phyloP scores from a whole-genome alignment of 2,113 vertebrate genomes.

The Grallaria varia region DNA sequence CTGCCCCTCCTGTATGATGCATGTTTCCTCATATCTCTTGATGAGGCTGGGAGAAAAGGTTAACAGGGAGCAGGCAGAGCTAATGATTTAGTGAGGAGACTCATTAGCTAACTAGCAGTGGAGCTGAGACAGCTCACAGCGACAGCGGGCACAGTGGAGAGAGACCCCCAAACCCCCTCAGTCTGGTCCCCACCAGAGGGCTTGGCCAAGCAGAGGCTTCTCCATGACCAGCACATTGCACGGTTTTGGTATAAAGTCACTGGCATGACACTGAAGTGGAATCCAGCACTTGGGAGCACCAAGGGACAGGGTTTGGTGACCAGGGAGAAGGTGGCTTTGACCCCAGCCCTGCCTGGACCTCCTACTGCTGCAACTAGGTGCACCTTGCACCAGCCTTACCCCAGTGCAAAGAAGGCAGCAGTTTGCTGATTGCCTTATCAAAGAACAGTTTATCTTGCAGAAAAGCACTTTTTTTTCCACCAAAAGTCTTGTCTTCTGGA shows the following conservation, averaged over 20 bases:
- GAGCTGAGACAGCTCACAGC: background rate
- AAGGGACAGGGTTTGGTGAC: background rate
- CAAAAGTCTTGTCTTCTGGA: background rate
- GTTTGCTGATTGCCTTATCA: background rate
- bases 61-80: slow-evolving; percentile 35
- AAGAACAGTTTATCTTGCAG: background rate
- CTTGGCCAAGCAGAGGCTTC: background rate
- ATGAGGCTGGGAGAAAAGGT: slow-evolving; percentile 4
- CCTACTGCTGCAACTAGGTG: background rate
- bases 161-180: background rate
- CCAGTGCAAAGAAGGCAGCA: background rate
- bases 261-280: background rate
- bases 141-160: background rate
- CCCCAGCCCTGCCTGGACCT: background rate
- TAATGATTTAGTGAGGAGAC: slow-evolving; percentile 15
- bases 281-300: background rate
- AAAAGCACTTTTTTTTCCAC: background rate
- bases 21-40: background rate
- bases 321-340: rapidly evolving
- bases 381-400: background rate
- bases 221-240: rapidly evolving
- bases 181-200: background rate
- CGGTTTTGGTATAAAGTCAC: too few relatives aligned
- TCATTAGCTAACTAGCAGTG: slow-evolving; percentile 6
- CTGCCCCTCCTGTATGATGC: background rate